Conservation (phyloP, 2,797 vertebrate genomes). For the Hipposideros larvatus region DNA sequence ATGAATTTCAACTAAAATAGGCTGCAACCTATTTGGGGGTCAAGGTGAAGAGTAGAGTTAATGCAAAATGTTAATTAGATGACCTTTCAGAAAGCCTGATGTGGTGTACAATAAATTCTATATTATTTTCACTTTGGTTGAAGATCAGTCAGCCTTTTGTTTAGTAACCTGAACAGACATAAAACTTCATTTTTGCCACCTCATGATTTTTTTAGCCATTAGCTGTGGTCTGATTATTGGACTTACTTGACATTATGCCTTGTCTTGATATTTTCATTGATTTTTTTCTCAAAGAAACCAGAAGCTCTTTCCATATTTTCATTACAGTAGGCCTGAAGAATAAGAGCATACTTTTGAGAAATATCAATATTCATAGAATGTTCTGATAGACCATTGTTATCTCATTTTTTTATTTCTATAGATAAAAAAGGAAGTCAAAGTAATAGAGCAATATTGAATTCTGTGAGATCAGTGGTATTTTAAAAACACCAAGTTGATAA, state of each 20-base stretch:
- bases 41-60: slow-evolving; percentile 63
- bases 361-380: slow-evolving; percentile 76
- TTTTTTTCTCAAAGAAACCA: slow-evolving; percentile 70
- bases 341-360: slow-evolving; percentile 57
- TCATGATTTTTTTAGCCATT: slow-evolving; percentile 75
- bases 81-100: slow-evolving; percentile 57
- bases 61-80: slow-evolving; percentile 68
- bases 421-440: slow-evolving; percentile 54
- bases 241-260: slow-evolving; percentile 74
- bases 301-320: slow-evolving; percentile 75
- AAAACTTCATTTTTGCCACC: slow-evolving; percentile 74
- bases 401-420: slow-evolving; percentile 66
- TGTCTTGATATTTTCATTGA: slow-evolving; percentile 79
- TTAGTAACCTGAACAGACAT: slow-evolving; percentile 60
- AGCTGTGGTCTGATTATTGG: slow-evolving; percentile 71
- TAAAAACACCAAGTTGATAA: slow-evolving; percentile 55
- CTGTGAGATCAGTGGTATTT: slow-evolving; percentile 43
- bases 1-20: slow-evolving; percentile 25
- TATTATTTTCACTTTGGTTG: slow-evolving; percentile 48
- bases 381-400: slow-evolving; percentile 29
- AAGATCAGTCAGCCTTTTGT: slow-evolving; percentile 67
- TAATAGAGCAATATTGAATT: slow-evolving; percentile 66
- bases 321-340: slow-evolving; percentile 64
- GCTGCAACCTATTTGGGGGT: not conserved
- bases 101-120: slow-evolving; percentile 38